Evolutionary conservation across 1,140 invertebrate genomes (phyloP), one percentile per base, ranked within the genome.

Genomic region (Ectropis grisescens): DNA sequence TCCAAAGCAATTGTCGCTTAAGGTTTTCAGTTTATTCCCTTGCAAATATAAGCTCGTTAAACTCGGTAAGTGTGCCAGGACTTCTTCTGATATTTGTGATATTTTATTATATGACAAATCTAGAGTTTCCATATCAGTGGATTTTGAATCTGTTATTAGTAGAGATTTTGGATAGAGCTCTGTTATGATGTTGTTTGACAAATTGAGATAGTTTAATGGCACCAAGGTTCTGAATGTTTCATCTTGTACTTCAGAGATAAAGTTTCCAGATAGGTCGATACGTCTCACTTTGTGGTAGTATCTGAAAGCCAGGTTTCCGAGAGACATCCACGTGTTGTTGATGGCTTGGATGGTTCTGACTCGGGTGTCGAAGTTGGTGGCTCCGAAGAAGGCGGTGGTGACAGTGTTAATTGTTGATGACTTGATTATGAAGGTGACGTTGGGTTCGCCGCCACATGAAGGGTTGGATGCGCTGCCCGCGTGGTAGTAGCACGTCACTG

Each of bases 361-460:
- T 32, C 58, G 45, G 1, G 47, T 47, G 33, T 78, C 69, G 14
- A 78, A 78, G 29, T 74, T 78, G 2, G 72, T 78, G 3, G 62
- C 33, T 8, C 67, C 55, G 27, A 78, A 78, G 35, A 66, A 72
- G 7, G 47, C 55, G 2, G 53, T 16, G 3, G 37, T 47, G 0
- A 78, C 36, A 1, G 13, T 37, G 0, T 44, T 36, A 5, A 11
- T n/a, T 0, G 10, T 38, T 4, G 69, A 59, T 7, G 48, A 29
- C 2, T 23, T 34, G 3, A 78, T 58, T 27, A 55, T 13, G 14
- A 78, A 78, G 2, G 36, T 66, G 13, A 74, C 57, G 19, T 58
- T 41, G 0, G 48, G 47, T 1, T 57, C 41, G 1, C 11, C 33
- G 7, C 37, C 35, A 13, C 62, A 71, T 5, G 11, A 31, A 2